These are phyloP conservation scores for Erannis defoliaria DNA, from an alignment of 2,888 invertebrate genomes.

Conservation along the genomic window DNA sequence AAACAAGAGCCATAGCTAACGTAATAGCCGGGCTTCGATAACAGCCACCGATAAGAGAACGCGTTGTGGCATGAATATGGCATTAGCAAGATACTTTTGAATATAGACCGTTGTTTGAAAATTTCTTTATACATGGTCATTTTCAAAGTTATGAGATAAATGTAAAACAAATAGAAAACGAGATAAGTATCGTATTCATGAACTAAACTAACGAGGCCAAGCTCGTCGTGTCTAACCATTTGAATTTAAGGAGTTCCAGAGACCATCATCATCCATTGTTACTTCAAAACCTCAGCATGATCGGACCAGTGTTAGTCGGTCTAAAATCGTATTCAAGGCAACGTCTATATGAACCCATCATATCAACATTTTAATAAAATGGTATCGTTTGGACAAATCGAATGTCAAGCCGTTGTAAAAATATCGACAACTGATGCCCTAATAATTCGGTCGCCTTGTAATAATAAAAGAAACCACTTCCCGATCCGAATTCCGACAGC, in stretches of 20 bases:
- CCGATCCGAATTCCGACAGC: constrained; percentile 17
- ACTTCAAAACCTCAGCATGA: no score
- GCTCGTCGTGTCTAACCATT: no score
- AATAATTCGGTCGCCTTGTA: not conserved
- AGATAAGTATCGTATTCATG: no score
- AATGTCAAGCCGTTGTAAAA: not conserved
- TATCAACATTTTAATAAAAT: no score
- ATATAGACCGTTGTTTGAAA: constrained; percentile 13
- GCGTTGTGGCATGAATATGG: constrained; percentile 9
- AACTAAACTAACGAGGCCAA: no score
- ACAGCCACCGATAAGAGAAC: constrained; percentile 16
- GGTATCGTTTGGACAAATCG: not conserved
- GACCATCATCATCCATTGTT: no score
- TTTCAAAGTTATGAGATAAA: not conserved
- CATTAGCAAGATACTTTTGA: constrained; percentile 9
- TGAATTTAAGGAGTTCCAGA: no score
- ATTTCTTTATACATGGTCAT: not conserved
- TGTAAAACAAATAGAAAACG: not conserved
- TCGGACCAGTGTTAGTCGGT: no score
- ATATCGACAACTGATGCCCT: not conserved
- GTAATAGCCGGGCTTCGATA: constrained; percentile 25
- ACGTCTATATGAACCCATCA: no score
- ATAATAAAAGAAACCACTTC: constrained; percentile 4
- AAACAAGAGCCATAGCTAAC: constrained; percentile 22
- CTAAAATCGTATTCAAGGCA: no score